Conservation (phyloP, 2,888 invertebrate genomes). For the Seira sanloemensis region DNA sequence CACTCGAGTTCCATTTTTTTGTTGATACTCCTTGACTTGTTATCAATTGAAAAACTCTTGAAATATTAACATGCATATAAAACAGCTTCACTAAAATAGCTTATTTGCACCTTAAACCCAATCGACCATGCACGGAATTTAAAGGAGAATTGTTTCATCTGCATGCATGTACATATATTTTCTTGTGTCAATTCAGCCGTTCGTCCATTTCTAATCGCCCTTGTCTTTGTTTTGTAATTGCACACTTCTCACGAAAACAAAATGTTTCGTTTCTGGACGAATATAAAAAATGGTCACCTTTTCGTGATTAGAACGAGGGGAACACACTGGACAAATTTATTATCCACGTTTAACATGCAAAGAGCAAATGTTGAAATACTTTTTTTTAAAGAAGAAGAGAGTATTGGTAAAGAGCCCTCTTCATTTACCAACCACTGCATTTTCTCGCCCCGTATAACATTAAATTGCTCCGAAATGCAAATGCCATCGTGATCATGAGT, state of each 20-base stretch:
- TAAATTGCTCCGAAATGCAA: neutral
- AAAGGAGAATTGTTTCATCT: neutral
- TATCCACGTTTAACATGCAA: slow-evolving; percentile 20
- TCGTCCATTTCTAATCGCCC: slow-evolving; percentile 21
- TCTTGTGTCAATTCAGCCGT: slow-evolving; percentile 19
- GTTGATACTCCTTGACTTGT: neutral
- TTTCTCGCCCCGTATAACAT: no score
- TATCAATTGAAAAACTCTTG: slow-evolving; percentile 1
- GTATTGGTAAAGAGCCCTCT: no score
- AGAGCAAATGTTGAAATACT: neutral
- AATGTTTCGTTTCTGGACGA: slow-evolving; percentile 12
- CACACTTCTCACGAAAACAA: slow-evolving; percentile 23
- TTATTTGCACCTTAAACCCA: no score
- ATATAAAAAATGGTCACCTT: neutral
- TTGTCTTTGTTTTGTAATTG: slow-evolving; percentile 26
- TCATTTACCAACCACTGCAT: neutral
- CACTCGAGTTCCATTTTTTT: neutral
- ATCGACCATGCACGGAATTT: neutral
- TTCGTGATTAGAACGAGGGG: neutral
- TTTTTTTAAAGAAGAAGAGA: no score
- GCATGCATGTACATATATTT: slow-evolving; percentile 23
- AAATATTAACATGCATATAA: neutral
- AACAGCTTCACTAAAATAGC: neutral
- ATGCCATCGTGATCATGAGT: neutral
- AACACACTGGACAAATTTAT: slow-evolving; percentile 47